Percentiles rank a stretch among this genome's conserved stretches.
Conservation (phyloP, 1,140 invertebrate species). For the Drosophila sucinea region DNA sequence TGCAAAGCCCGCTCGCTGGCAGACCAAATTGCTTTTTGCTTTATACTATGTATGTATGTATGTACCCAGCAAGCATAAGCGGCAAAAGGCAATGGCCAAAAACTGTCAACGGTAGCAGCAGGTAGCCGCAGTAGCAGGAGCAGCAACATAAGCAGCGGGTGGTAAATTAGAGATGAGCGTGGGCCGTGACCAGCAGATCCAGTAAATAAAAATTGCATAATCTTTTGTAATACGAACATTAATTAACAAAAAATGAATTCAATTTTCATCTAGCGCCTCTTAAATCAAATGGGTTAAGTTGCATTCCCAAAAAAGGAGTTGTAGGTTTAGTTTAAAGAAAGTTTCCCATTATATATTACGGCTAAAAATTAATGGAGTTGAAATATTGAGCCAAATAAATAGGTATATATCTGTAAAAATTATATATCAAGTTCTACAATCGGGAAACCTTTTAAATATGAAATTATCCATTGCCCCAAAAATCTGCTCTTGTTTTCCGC, state of each 20-base stretch:
- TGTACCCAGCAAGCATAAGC: slow-evolving; percentile 34
- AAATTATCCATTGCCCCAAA: too few species aligned
- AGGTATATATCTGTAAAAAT: too few species aligned
- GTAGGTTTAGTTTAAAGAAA: neutral
- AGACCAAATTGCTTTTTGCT: slow-evolving; percentile 73
- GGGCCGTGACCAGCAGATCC: slow-evolving; percentile 20
- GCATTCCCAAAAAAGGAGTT: neutral
- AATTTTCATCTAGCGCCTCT: neutral
- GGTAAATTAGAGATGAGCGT: slow-evolving; percentile 42
- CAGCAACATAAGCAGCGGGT: slow-evolving; percentile 44
- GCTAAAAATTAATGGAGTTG: too few species aligned
- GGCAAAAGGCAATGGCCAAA: slow-evolving; percentile 22
- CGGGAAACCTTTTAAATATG: too few species aligned
- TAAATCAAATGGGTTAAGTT: neutral
- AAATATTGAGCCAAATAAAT: too few species aligned
- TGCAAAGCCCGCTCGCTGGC: slow-evolving; percentile 45
- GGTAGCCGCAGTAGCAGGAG: slow-evolving; percentile 16
- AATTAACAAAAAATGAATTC: neutral
- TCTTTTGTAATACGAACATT: neutral
- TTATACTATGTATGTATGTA: slow-evolving; percentile 29
- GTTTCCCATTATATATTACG: too few species aligned
- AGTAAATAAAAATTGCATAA: slow-evolving; percentile 7
- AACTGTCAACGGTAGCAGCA: slow-evolving; percentile 32
- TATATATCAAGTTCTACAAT: too few species aligned
- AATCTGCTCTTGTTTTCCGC: neutral